Base-by-base conservation (phyloP, 2,113 vertebrate species). In the Pteruthius melanotis region DNA sequence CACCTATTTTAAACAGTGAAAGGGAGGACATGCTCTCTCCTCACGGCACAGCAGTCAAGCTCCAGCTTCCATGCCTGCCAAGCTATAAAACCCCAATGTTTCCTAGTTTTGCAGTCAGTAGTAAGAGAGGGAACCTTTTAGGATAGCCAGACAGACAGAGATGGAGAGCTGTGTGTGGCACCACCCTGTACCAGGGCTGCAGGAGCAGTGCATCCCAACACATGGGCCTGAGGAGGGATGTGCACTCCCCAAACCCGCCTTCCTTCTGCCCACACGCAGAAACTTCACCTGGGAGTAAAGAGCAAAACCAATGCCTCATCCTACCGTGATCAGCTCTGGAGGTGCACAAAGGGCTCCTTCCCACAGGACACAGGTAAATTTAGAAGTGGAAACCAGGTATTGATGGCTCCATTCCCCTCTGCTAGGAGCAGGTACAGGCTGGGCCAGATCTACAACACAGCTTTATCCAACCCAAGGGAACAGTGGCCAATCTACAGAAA, bases 1-100 rank as follows among this genome's bases (percentile, higher is more conserved):
- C 89, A 56, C 88, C 84, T 77, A 35, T 66, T 90, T 88, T 85
- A 86, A 90, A 87, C 81, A 90, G 40, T 30, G 78, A 28, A 89
- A 88, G 60, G 63, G 93, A 93, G 87, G 68, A 92, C 16, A 10
- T 39, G 57, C 61, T 91, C 77, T 94, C 83, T 74, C 63, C 65
- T 94, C 76, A 39, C 1, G 7, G 70, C 35, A 20, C 87, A 54
- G 50, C 1, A 45, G 89, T 45, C 70, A 77, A 79, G 52, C 23
- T 53, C 47, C 42, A 68, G 66, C 54, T 71, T 68, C 83, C 61
- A 33, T 26, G 26, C 39, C 87, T 82, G 61, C 60, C 72, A 69
- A 86, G 57, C 53, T 56, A 15, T 15, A 88, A 83, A 90, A 49
- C 61, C 75, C 30, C 49, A 72, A 4, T 0, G 0, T 66, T 77